A percentile compares a stretch with the other conserved stretches of the same genome.
phyloP scores from a whole-genome alignment of 2,113 vertebrate genomes.

The Raja brachyura region DNA sequence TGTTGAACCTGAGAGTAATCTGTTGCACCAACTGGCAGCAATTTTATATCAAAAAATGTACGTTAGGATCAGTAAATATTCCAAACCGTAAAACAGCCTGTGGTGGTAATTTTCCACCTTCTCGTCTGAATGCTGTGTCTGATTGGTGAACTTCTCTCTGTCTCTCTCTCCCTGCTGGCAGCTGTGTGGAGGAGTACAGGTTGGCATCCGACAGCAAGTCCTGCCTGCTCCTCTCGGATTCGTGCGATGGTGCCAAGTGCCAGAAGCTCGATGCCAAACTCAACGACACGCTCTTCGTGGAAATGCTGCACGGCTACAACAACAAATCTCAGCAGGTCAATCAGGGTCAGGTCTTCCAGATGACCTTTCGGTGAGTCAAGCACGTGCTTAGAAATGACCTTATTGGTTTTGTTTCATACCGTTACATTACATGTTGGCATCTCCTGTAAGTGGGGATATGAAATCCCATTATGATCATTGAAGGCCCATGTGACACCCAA shows the following conservation, averaged over 20 bases:
- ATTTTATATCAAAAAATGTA: not conserved
- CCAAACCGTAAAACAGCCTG: not conserved
- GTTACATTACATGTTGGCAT: not conserved
- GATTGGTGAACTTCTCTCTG: conserved; percentile 20
- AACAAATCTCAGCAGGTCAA: conserved; percentile 88
- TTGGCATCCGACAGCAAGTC: conserved; percentile 87
- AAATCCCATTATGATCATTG: not conserved
- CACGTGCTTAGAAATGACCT: not conserved
- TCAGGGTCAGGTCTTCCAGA: conserved; percentile 93
- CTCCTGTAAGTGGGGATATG: not conserved
- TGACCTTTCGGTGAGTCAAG: conserved; percentile 83
- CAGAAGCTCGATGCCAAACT: conserved; percentile 73
- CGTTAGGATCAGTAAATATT: not conserved
- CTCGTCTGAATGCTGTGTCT: not conserved
- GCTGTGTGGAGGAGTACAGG: conserved; percentile 94
- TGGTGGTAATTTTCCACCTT: not conserved
- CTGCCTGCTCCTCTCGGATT: conserved; percentile 82
- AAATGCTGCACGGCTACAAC: conserved; percentile 94
- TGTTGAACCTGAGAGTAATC: not conserved
- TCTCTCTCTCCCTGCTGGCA: conserved; percentile 46
- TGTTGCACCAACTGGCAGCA: not conserved
- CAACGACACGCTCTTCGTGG: conserved; percentile 89
- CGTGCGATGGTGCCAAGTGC: conserved; percentile 85
- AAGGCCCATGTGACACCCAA: not conserved
- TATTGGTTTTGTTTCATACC: not conserved